These are phyloP conservation scores for Spea multiplicata DNA, from an alignment of 2,113 vertebrate genomes.

Conservation along the genomic window DNA sequence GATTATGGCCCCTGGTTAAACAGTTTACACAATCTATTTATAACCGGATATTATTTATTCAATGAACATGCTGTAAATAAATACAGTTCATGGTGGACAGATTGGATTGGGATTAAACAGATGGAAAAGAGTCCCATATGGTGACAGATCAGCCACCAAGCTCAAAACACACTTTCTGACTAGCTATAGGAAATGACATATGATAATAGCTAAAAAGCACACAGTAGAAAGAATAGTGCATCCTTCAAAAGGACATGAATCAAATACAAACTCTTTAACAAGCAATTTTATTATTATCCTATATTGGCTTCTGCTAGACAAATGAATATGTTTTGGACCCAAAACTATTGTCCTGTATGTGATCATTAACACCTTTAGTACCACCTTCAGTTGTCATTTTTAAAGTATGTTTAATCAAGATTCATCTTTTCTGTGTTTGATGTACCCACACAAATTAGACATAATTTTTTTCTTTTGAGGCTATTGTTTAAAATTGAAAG, in stretches of 20 bases:
- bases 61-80: conserved; percentile 25
- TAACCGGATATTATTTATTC: conserved; percentile 1
- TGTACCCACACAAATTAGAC: too few relatives aligned
- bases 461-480: too few relatives aligned
- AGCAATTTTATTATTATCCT: not conserved
- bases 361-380: too few relatives aligned
- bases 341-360: too few relatives aligned
- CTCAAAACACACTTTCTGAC: conserved; percentile 26
- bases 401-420: too few relatives aligned
- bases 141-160: conserved; percentile 28
- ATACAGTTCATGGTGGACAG: conserved; percentile 31
- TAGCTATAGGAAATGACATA: conserved; percentile 45
- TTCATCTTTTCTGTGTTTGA: too few relatives aligned
- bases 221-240: conserved; percentile 19
- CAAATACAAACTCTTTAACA: conserved; percentile 11
- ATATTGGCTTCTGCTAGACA: not conserved
- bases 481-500: too few relatives aligned
- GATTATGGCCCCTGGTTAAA: not conserved
- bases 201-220: conserved; percentile 33
- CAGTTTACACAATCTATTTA: conserved; percentile 3
- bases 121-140: conserved; percentile 35
- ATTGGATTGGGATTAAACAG: conserved; percentile 37
- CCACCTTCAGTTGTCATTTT: too few relatives aligned
- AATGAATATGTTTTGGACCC: not conserved
- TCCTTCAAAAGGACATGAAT: conserved; percentile 11